A percentile compares a stretch with the other conserved stretches of the same genome.
phyloP scores from a whole-genome alignment of 2,797 vertebrate species.

The Parambassis ranga region DNA sequence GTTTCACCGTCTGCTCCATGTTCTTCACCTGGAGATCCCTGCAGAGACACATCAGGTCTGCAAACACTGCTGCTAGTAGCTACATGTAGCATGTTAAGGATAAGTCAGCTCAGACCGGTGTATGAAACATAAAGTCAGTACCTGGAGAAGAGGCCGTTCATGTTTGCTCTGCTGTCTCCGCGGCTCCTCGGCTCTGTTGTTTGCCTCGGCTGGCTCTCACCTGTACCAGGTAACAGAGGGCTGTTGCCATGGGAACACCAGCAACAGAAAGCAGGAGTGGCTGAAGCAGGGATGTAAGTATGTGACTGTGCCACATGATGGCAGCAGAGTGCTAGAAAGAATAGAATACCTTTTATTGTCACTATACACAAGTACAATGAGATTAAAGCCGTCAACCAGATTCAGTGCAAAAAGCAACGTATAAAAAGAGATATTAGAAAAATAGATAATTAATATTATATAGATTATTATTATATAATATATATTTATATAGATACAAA shows the following conservation, averaged over 20 bases:
- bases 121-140: slow-evolving; percentile 4
- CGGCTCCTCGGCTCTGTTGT: slow-evolving; percentile 13
- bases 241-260: slow-evolving; percentile 33
- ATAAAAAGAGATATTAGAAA: no score
- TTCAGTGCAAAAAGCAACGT: no score
- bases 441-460: no score
- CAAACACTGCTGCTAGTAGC: no score
- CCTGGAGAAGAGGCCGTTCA: slow-evolving; percentile 53
- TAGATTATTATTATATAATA: no score
- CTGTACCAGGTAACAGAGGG: slow-evolving; percentile 42
- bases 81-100: no score
- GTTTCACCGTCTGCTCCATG: slow-evolving; percentile 70
- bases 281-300: background rate
- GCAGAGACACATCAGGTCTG: background rate
- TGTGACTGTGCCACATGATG: slow-evolving; percentile 21
- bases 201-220: slow-evolving; percentile 3
- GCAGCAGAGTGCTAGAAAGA: slow-evolving; percentile 27
- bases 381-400: no score
- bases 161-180: slow-evolving; percentile 6
- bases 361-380: no score
- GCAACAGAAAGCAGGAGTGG: slow-evolving; percentile 5
- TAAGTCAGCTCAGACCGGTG: no score
- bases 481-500: no score
- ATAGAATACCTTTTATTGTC: no score
- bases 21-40: slow-evolving; percentile 74